These are phyloP conservation scores for Papilio polyxenes DNA, from an alignment of 1,140 invertebrate genomes.

Conservation along the genomic window DNA sequence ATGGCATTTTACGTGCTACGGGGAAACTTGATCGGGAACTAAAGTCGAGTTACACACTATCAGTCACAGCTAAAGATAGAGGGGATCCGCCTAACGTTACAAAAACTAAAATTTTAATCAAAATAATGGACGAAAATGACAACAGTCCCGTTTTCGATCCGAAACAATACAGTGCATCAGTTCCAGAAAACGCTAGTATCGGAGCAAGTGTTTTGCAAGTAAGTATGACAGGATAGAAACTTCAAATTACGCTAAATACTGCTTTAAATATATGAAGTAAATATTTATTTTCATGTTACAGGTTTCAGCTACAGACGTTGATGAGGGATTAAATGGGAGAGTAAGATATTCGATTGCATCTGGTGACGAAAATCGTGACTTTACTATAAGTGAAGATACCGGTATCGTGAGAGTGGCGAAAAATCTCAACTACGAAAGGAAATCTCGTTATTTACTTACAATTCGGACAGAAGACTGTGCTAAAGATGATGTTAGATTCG, in stretches of 20 bases:
- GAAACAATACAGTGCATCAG: conserved; percentile 91
- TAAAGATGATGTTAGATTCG: conserved; percentile 83
- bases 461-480: conserved; percentile 95
- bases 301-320: conserved; percentile 95
- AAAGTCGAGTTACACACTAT: conserved; percentile 89
- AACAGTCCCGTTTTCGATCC: conserved; percentile 95
- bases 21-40: conserved; percentile 92
- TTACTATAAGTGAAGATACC: conserved; percentile 93
- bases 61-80: conserved; percentile 92
- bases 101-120: conserved; percentile 85
- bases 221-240: conserved; percentile 44
- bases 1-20: conserved; percentile 91
- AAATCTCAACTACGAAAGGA: conserved; percentile 95
- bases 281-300: conserved; percentile 55
- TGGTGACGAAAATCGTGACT: conserved; percentile 95
- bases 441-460: conserved; percentile 89
- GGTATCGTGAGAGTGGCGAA: conserved; percentile 94
- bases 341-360: conserved; percentile 92
- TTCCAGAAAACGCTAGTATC: conserved; percentile 96
- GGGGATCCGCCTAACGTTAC: conserved; percentile 91
- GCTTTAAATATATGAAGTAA: conserved; percentile 5
- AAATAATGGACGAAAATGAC: conserved; percentile 95
- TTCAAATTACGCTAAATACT: not conserved
- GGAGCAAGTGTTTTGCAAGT: conserved; percentile 94
- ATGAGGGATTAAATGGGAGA: conserved; percentile 93